Conservation (phyloP, 2,888 invertebrate species). For the Nephrotoma appendiculata region DNA sequence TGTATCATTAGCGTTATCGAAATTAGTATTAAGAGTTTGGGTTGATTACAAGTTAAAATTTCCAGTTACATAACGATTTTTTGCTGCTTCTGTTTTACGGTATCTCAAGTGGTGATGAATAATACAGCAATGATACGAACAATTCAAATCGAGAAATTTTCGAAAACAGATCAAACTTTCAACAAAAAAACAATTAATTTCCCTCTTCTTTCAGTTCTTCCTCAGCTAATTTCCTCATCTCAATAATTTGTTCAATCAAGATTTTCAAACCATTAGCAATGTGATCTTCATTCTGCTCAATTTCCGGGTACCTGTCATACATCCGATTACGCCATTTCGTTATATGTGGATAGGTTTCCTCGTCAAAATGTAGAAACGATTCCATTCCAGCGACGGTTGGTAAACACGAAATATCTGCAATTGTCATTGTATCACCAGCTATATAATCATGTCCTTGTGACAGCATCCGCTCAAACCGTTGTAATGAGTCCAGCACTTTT, state of each 20-base stretch:
- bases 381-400: background rate
- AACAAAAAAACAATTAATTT: background rate
- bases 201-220: background rate
- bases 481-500: background rate
- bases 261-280: background rate
- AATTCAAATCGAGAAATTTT: background rate
- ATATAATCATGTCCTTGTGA: background rate
- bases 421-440: background rate
- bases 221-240: background rate
- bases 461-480: background rate
- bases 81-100: background rate
- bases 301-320: background rate
- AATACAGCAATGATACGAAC: background rate
- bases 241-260: background rate
- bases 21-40: too few species aligned
- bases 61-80: too few species aligned
- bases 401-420: background rate
- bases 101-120: background rate
- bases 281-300: background rate
- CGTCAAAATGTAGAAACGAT: background rate
- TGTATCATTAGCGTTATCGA: background rate
- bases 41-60: too few species aligned
- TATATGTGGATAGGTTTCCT: background rate
- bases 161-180: background rate
- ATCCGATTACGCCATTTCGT: background rate